These are phyloP conservation scores for Lutraria rhynchaena DNA, from an alignment of 1,140 invertebrate species.

Conservation along the genomic window DNA sequence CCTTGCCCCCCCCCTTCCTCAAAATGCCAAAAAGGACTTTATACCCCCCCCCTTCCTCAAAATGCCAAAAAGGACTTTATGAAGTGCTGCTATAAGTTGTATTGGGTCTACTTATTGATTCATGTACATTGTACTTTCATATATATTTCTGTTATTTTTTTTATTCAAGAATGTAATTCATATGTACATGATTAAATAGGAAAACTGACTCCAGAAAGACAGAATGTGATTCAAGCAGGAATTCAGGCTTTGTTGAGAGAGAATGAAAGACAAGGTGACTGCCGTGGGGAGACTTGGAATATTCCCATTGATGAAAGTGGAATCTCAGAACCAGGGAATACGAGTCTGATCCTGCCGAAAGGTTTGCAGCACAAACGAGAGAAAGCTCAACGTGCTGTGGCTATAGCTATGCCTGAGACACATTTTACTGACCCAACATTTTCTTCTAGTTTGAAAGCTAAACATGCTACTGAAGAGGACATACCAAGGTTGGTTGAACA, in stretches of 20 bases:
- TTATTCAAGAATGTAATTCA: too few species aligned
- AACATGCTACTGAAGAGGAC: background rate
- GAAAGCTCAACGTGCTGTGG: slow-evolving; percentile 22
- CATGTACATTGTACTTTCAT: too few species aligned
- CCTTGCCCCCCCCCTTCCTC: too few species aligned
- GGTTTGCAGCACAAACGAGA: slow-evolving; percentile 42
- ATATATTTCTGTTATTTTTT: too few species aligned
- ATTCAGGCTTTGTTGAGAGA: slow-evolving; percentile 25
- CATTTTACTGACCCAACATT: slow-evolving; percentile 48
- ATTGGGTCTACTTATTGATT: too few species aligned
- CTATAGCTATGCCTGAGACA: slow-evolving; percentile 33
- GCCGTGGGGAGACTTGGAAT: slow-evolving; percentile 20
- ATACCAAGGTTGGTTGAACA: background rate
- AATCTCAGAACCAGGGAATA: slow-evolving; percentile 24
- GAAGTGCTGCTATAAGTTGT: too few species aligned
- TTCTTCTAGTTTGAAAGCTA: slow-evolving; percentile 32
- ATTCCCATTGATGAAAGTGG: slow-evolving; percentile 32
- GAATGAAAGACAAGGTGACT: background rate
- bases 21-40: too few species aligned
- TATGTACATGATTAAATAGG: background rate
- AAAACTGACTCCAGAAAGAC: slow-evolving; percentile 50
- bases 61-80: too few species aligned
- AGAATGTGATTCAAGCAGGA: slow-evolving; percentile 40
- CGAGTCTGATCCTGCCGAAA: slow-evolving; percentile 45
- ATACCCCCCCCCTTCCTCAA: too few species aligned